A percentile compares a stretch with the other conserved stretches of the same genome.
Evolutionary conservation across 2,113 vertebrate genomes (phyloP).

Genomic region (Ammodytes marinus): DNA sequence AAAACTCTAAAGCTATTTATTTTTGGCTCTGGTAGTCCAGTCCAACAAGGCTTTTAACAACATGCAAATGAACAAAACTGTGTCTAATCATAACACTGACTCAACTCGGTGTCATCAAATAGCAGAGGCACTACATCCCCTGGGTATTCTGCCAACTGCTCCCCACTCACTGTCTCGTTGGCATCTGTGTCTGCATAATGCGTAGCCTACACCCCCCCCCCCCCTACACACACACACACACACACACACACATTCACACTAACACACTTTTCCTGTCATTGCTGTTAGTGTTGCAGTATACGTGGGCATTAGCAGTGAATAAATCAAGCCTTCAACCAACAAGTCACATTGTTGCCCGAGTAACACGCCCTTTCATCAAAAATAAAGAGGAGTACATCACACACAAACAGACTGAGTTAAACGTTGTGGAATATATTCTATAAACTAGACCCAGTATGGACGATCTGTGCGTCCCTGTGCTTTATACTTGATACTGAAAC

Average conservation of each 20-base stretch:
- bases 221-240: not conserved
- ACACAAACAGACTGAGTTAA: constrained; percentile 6
- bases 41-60: constrained; percentile 42
- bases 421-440: constrained; percentile 1
- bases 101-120: constrained; percentile 57
- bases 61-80: constrained; percentile 63
- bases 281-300: constrained; percentile 29
- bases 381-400: constrained; percentile 16
- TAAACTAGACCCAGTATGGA: not conserved
- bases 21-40: constrained; percentile 14
- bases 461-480: not conserved
- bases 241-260: not conserved
- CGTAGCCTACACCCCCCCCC: not conserved
- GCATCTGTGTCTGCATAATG: constrained; percentile 42
- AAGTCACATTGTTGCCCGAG: constrained; percentile 31
- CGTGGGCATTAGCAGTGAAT: constrained; percentile 24
- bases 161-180: constrained; percentile 41
- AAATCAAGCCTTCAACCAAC: constrained; percentile 24
- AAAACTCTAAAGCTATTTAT: not conserved
- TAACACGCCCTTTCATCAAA: constrained; percentile 18
- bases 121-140: constrained; percentile 35
- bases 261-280: constrained; percentile 7
- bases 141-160: constrained; percentile 52
- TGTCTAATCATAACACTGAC: constrained; percentile 53
- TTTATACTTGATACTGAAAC: not conserved